These are phyloP conservation scores for Protaetia brevitarsis DNA, from an alignment of 1,140 invertebrate species.

Conservation along the genomic window DNA sequence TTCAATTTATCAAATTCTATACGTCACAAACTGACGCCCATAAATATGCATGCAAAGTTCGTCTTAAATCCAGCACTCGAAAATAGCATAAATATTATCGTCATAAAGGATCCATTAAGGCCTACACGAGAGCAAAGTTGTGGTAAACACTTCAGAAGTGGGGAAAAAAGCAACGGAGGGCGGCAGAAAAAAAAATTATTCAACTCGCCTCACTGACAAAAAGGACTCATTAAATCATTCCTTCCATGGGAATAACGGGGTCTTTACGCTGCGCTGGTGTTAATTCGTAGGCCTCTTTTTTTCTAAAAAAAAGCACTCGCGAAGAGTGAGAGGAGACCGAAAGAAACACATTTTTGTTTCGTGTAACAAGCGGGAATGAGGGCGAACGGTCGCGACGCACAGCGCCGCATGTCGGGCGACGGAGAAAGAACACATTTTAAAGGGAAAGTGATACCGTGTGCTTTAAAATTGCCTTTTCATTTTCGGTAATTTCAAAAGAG, in stretches of 20 bases:
- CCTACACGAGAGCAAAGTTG: not conserved
- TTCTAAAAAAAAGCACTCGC: conserved; percentile 8
- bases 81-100: conserved; percentile 18
- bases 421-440: not conserved
- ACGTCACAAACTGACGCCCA: not conserved
- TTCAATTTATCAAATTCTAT: conserved; percentile 7
- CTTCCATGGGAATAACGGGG: conserved; percentile 5
- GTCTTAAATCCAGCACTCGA: conserved; percentile 1
- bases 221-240: conserved; percentile 18
- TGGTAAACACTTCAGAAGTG: conserved; percentile 14
- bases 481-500: conserved; percentile 13
- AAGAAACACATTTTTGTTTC: conserved; percentile 18
- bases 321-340: conserved; percentile 2
- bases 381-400: no score
- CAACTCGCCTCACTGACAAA: conserved; percentile 9
- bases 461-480: conserved; percentile 17
- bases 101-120: conserved; percentile 17
- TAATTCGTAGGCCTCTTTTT: conserved; percentile 4
- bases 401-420: not conserved
- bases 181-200: conserved; percentile 12
- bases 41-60: conserved; percentile 4
- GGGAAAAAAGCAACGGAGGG: conserved; percentile 6
- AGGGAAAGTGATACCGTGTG: conserved; percentile 10
- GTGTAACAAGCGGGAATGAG: not conserved
- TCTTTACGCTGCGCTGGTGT: conserved; percentile 15